Percentiles rank a stretch among this genome's conserved stretches.
phyloP scores from a whole-genome alignment of 2,888 invertebrate species.

The Cheilosia grossa region DNA sequence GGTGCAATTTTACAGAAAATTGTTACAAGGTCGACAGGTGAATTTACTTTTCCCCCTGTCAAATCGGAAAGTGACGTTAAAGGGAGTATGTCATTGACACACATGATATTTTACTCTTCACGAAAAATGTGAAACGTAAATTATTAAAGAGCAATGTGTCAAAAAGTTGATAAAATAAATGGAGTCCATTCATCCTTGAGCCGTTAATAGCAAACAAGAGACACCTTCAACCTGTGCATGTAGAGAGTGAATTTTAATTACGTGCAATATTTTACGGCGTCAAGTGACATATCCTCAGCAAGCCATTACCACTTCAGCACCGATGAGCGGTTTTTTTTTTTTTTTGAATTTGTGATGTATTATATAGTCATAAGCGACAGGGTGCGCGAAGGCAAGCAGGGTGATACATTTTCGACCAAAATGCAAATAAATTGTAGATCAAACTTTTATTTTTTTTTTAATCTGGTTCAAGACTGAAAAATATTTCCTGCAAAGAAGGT shows the following conservation, averaged over 20 bases:
- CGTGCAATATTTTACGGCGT: slow-evolving; percentile 37
- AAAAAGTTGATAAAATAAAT: slow-evolving; percentile 20
- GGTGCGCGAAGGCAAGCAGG: not conserved
- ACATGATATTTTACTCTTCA: slow-evolving; percentile 1
- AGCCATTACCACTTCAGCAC: slow-evolving; percentile 49
- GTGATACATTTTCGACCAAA: too few species aligned
- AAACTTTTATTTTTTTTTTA: too few species aligned
- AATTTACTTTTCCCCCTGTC: slow-evolving; percentile 42
- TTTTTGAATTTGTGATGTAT: not conserved
- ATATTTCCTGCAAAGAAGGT: too few species aligned
- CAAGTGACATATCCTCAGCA: slow-evolving; percentile 41
- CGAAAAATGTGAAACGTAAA: not conserved
- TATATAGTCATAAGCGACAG: slow-evolving; percentile 1
- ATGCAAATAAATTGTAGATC: too few species aligned
- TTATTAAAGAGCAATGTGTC: slow-evolving; percentile 42
- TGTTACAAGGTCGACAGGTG: slow-evolving; percentile 23
- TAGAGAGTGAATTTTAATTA: slow-evolving; percentile 41
- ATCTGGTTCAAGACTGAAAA: too few species aligned
- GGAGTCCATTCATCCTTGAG: slow-evolving; percentile 18
- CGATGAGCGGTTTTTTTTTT: slow-evolving; percentile 7
- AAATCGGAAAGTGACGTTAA: slow-evolving; percentile 30
- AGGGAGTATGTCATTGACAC: slow-evolving; percentile 26
- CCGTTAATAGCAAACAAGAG: not conserved
- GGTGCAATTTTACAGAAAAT: not conserved
- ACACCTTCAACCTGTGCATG: slow-evolving; percentile 23